Conservation (phyloP, 2,888 invertebrate species). For the Taphrorychus bicolor region DNA sequence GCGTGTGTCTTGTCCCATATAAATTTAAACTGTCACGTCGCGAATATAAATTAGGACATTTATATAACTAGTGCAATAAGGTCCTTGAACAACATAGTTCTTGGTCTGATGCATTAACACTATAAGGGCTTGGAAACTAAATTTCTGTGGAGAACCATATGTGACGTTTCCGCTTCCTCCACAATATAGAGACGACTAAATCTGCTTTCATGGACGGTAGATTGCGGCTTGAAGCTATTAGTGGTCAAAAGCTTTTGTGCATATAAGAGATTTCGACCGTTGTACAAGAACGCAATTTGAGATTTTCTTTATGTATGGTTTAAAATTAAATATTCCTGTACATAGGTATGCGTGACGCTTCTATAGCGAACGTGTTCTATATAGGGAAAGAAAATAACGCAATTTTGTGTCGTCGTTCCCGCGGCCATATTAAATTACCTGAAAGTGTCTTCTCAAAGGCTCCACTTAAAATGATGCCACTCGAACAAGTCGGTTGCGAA, state of each 20-base stretch:
- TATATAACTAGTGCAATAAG: not conserved
- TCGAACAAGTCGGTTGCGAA: constrained; percentile 16
- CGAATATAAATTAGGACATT: not conserved
- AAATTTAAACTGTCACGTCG: not conserved
- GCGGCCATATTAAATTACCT: constrained; percentile 29
- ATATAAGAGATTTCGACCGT: not conserved
- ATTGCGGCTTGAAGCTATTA: too few relatives aligned
- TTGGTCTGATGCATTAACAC: not conserved
- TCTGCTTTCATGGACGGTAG: too few relatives aligned
- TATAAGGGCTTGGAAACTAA: too few relatives aligned
- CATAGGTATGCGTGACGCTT: constrained; percentile 8
- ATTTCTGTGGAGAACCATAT: too few relatives aligned
- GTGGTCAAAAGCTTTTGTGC: not conserved
- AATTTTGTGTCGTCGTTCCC: constrained; percentile 20
- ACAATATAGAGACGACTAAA: too few relatives aligned
- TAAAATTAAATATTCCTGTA: constrained; percentile 14
- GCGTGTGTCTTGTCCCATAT: not conserved
- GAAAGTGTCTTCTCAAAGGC: constrained; percentile 5
- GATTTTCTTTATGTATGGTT: not conserved
- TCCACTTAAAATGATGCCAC: constrained; percentile 7
- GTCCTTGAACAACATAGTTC: not conserved
- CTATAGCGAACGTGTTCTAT: constrained; percentile 12
- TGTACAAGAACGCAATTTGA: not conserved
- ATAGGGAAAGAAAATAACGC: constrained; percentile 12
- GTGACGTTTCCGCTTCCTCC: too few relatives aligned